Conservation (phyloP, 2,888 invertebrate genomes). For the Ctena decussata region DNA sequence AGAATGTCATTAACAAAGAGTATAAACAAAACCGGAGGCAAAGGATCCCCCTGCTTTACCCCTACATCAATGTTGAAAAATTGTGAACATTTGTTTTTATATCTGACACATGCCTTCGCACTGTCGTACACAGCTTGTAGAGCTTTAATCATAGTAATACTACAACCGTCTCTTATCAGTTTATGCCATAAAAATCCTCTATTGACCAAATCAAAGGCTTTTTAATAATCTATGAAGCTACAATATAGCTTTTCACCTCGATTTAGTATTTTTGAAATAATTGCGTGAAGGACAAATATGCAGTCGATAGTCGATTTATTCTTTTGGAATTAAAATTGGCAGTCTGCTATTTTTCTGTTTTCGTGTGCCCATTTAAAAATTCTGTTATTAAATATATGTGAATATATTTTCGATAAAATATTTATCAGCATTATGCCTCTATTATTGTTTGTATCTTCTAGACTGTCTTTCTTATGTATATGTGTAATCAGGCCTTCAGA, state of each 20-base stretch:
- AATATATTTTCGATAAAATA: not conserved
- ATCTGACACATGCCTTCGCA: conserved; percentile 9
- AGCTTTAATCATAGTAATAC: not conserved
- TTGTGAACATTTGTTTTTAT: not conserved
- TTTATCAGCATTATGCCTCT: not conserved
- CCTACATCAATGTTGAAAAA: not conserved
- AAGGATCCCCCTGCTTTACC: conserved; percentile 9
- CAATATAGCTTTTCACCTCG: not conserved
- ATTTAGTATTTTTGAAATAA: not conserved
- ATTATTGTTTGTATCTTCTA: not conserved
- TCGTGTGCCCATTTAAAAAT: not conserved
- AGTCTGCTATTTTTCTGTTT: not conserved
- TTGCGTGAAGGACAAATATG: conserved; percentile 10
- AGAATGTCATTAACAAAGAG: conserved; percentile 1
- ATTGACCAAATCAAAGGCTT: not conserved
- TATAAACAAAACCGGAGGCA: conserved; percentile 2
- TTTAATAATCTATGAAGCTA: not conserved
- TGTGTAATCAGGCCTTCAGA: not conserved
- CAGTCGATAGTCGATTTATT: conserved; percentile 7
- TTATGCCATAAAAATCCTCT: conserved; percentile 17
- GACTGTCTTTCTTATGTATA: not conserved
- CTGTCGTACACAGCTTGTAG: conserved; percentile 5
- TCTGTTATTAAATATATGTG: not conserved
- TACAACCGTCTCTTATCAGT: not conserved
- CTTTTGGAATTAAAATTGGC: conserved; percentile 15